A percentile compares a stretch with the other conserved stretches of the same genome.
Evolutionary conservation across 2,113 vertebrate species (phyloP).

Genomic region (Calyptomena viridis): DNA sequence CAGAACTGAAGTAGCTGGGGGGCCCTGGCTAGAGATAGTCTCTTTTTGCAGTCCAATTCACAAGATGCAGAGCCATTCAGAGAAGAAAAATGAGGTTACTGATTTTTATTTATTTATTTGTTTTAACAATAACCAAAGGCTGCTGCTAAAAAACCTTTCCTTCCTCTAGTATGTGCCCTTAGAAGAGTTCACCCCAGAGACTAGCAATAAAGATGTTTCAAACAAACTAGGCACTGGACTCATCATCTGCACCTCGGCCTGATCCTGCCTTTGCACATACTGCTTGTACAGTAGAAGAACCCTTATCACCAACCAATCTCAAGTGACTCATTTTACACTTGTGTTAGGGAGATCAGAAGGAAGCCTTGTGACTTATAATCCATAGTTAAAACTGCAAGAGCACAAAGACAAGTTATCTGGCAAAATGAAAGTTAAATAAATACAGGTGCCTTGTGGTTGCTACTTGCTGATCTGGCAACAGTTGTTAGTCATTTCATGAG

Average conservation of each 20-base stretch:
- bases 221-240: neutral
- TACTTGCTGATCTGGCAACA: slow-evolving; percentile 70
- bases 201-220: neutral
- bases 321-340: slow-evolving; percentile 34
- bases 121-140: neutral
- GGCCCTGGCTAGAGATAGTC: neutral
- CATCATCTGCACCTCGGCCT: neutral
- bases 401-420: slow-evolving; percentile 54
- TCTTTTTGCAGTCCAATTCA: neutral
- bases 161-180: neutral
- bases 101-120: neutral
- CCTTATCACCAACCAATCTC: neutral
- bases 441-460: slow-evolving; percentile 71
- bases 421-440: slow-evolving; percentile 67
- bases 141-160: neutral
- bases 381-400: slow-evolving; percentile 29
- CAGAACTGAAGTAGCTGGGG: neutral
- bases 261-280: neutral
- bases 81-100: neutral
- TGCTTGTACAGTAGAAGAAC: neutral
- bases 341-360: slow-evolving; percentile 26
- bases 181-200: neutral
- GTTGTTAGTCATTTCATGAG: slow-evolving; percentile 67
- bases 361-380: slow-evolving; percentile 11
- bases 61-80: neutral